Percentiles rank a stretch among this genome's conserved stretches.
Conservation (phyloP, 2,888 invertebrate species). For the Spilosoma lubricipeda region DNA sequence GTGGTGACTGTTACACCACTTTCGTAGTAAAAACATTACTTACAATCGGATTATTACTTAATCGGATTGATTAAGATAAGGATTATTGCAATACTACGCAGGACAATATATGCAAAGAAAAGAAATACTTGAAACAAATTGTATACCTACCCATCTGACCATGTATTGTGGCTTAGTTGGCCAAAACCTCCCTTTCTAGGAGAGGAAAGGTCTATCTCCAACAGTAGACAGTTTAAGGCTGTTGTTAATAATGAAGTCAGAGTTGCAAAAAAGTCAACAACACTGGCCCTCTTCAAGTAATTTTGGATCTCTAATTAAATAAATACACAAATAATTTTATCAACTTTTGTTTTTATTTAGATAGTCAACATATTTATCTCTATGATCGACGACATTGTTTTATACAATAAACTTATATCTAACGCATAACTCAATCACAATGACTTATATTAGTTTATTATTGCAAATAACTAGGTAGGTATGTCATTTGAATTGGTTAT, state of each 20-base stretch:
- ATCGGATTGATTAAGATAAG: too few relatives aligned
- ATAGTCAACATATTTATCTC: conserved; percentile 62
- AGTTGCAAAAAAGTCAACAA: not conserved
- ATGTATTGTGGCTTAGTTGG: too few relatives aligned
- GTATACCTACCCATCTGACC: too few relatives aligned
- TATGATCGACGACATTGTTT: conserved; percentile 56
- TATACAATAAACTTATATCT: conserved; percentile 41
- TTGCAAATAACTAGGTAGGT: conserved; percentile 51
- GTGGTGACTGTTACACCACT: too few relatives aligned
- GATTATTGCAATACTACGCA: too few relatives aligned
- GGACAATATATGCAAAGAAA: too few relatives aligned
- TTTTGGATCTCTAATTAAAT: conserved; percentile 5
- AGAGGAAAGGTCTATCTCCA: too few relatives aligned
- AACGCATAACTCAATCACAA: conserved; percentile 55
- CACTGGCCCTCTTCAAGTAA: not conserved
- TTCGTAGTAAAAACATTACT: too few relatives aligned
- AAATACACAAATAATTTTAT: conserved; percentile 50
- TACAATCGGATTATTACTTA: too few relatives aligned
- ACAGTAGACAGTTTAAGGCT: too few relatives aligned
- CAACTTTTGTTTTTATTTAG: conserved; percentile 66
- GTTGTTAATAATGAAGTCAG: not conserved
- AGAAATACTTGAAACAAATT: too few relatives aligned
- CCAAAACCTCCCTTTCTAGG: not conserved
- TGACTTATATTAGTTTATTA: conserved; percentile 53
- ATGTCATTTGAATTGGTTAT: conserved; percentile 25